Base-by-base conservation (phyloP, 1,140 invertebrate genomes). In the Charaxes varanes region DNA sequence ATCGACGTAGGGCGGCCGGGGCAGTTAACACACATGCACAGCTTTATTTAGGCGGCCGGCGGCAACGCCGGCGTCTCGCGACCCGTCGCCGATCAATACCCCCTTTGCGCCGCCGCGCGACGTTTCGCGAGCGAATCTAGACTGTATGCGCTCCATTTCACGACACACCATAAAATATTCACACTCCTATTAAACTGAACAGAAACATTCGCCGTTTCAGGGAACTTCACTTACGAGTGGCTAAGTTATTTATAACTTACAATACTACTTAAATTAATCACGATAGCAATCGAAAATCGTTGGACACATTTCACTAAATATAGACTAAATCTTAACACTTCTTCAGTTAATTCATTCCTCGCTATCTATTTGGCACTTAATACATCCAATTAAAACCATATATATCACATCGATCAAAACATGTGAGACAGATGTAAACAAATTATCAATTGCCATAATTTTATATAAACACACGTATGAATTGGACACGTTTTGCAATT, bases 111-210 rank as follows among this genome's bases (percentile, higher is more conserved):
- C 78, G 74, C 52, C 74, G 74, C 76, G 78, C 63, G 61, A 53
- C 71, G 60, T 44, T 60, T 64, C 37, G 49, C 65, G 55, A 64
- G 57, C 69, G 49, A 78, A 72, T 69, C 62, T 83, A 56, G 61
- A 74, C 74, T 74, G 64, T 78, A 68, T 58, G 56, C 66, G 56
- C 74, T 63, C 52, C 55, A 60, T 46, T 66, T 69, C 64, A 77
- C 70, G 70, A 72, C 62, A 67, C 62, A 68, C 72, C 72, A 82
- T 82, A 63, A 82, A 82, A 82, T 78, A 82, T 82, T 82, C 64
- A 82, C 69, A 73, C 58, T 66, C 59, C 66, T 59, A 69, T 78
- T 67, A 70, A 58, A 62, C 72, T 67, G 59, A 66, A 69, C 67
- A 64, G 66, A 64, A 66, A 62, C 62, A 45, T 48, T 43, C 36